Percentiles rank a stretch among this genome's conserved stretches.
Conservation (phyloP, 2,797 vertebrate genomes). For the Thaleichthys pacificus region DNA sequence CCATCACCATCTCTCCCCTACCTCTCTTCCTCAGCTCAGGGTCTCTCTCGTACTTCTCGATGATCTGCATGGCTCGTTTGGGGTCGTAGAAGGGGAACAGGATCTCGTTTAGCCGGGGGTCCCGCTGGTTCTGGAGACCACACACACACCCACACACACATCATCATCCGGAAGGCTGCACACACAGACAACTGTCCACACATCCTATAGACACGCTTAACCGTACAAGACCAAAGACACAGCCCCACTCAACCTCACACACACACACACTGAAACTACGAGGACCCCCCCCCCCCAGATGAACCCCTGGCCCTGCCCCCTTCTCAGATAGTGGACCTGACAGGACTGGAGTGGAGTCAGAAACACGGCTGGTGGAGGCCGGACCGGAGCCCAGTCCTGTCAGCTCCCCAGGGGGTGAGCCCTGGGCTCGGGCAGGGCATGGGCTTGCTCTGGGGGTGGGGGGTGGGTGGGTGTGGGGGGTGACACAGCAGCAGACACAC, state of each 20-base stretch:
- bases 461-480: too few species aligned
- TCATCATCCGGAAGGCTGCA: not conserved
- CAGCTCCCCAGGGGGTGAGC: not conserved
- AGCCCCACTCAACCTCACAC: not conserved
- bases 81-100: slow-evolving; percentile 97
- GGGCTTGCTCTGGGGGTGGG: not conserved
- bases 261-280: not conserved
- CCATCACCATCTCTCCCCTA: slow-evolving; percentile 54
- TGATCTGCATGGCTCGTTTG: slow-evolving; percentile 96
- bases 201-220: slow-evolving; percentile 12
- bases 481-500: not conserved
- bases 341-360: not conserved
- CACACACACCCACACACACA: slow-evolving; percentile 15
- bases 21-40: slow-evolving; percentile 90
- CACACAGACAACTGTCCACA: slow-evolving; percentile 25
- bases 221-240: slow-evolving; percentile 12
- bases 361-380: not conserved
- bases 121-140: slow-evolving; percentile 87
- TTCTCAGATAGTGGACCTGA: not conserved
- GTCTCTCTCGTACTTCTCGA: slow-evolving; percentile 93
- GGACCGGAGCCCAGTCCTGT: not conserved
- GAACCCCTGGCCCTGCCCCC: not conserved
- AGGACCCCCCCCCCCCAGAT: slow-evolving; percentile 4
- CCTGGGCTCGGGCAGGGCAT: too few species aligned
- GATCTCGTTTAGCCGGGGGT: slow-evolving; percentile 97